Conservation (phyloP, 2,797 vertebrate genomes). For the Leptoclinus maculatus region DNA sequence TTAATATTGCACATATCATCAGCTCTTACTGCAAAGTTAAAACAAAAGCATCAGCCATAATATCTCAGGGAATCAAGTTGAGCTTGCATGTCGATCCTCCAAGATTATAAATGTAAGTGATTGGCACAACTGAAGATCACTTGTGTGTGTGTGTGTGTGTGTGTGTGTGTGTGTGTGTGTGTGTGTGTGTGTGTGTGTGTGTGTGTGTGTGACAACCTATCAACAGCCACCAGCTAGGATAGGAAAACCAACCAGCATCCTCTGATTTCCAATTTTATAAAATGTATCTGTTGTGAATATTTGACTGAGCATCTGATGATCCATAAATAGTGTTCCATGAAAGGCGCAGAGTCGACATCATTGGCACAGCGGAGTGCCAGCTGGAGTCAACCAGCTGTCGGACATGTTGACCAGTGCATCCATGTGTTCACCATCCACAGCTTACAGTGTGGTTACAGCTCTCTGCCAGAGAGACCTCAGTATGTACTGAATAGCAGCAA, state of each 20-base stretch:
- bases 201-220: not conserved
- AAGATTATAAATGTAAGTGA: not conserved
- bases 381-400: conserved; percentile 43
- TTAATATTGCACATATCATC: not conserved
- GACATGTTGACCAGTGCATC: conserved; percentile 21
- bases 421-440: conserved; percentile 28
- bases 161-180: not conserved
- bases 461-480: not conserved
- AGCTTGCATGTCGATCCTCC: not conserved
- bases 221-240: not conserved
- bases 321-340: conserved; percentile 26
- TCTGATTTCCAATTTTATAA: not conserved
- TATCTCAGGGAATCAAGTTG: not conserved
- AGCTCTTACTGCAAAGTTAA: not conserved
- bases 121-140: not conserved
- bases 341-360: conserved; percentile 5
- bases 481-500: not conserved
- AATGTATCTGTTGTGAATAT: conserved; percentile 2
- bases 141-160: not conserved
- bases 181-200: not conserved
- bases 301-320: conserved; percentile 6
- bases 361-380: conserved; percentile 20
- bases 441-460: conserved; percentile 18
- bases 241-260: not conserved
- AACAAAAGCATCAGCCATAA: not conserved